Conservation (phyloP, 2,797 vertebrate species). For the Falco rusticolus region DNA sequence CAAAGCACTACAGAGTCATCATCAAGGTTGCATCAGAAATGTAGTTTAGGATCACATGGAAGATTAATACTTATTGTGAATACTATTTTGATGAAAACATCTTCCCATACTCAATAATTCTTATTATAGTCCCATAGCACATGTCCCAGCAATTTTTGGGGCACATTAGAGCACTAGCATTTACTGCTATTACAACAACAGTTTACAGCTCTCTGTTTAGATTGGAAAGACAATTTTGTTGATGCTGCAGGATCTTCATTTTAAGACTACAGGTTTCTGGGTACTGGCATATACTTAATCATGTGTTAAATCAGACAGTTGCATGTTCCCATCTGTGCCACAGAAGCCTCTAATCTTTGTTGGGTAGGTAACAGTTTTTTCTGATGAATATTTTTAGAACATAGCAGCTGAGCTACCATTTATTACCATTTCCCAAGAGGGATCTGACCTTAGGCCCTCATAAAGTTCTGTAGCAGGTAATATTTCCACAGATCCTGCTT, state of each 20-base stretch:
- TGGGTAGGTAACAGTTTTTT: slow-evolving; percentile 39
- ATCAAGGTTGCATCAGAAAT: not conserved
- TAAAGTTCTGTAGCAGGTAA: slow-evolving; percentile 12
- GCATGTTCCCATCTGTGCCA: slow-evolving; percentile 43
- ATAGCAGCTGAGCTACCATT: slow-evolving; percentile 57
- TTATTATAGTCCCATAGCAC: not conserved
- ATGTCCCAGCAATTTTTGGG: not conserved
- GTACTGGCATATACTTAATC: slow-evolving; percentile 3
- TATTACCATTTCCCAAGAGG: slow-evolving; percentile 53
- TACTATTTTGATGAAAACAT: slow-evolving; percentile 13
- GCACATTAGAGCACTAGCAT: not conserved
- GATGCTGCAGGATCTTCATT: not conserved
- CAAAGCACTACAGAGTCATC: not conserved
- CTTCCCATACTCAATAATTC: not conserved
- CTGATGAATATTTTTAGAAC: slow-evolving; percentile 69
- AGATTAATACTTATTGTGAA: not conserved
- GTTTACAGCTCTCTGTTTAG: not conserved
- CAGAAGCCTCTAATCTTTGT: slow-evolving; percentile 59
- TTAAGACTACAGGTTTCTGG: slow-evolving; percentile 30
- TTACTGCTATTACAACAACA: not conserved
- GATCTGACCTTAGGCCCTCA: slow-evolving; percentile 44
- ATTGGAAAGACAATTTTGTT: slow-evolving; percentile 7
- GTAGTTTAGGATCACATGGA: not conserved
- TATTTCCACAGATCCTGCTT: slow-evolving; percentile 25
- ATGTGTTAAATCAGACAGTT: slow-evolving; percentile 55